Base-by-base conservation (phyloP, 2,888 invertebrate species). In the Brenthis daphne region DNA sequence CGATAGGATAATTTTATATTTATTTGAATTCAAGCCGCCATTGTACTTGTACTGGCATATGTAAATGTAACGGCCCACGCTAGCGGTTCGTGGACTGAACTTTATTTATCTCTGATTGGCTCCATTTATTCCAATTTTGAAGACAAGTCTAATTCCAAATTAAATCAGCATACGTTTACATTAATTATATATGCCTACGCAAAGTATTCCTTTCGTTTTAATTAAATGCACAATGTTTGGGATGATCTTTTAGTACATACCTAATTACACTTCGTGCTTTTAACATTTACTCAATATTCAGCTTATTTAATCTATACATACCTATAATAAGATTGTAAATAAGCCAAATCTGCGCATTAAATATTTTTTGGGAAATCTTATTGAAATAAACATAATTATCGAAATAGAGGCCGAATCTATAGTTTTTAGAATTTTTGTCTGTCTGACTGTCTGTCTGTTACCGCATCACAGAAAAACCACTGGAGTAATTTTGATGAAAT, bases 81-180 rank as follows among this genome's bases (percentile, higher is more conserved):
- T 82, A 84, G 84, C 84, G 83, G 81, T 83, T 82, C 83, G 85
- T 83, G 84, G 88, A 87, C 89, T 84, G 82, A 81, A 82, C 82
- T 89, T 90, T 91, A 89, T 90, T 91, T 91, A 92, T 90, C 89
- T 92, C 88, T 90, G 90, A 92, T 92, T 92, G 89, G 89, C 83
- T 88, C 83, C 85, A 86, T 89, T 87, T 88, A 90, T 90, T 86
- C 85, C 89, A 85, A 83, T 86, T 89, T 87, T 86, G 88, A 88
- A 85, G 89, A 87, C 87, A 87, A 87, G 85, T 87, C 84, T 85
- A 85, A 89, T 90, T 85, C 81, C 79, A 79, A 85, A 83, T 81
- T 83, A 82, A 85, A 83, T 83, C 81, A 80, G 77, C 77, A 76
- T 77, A 78, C 80, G 82, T 82, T 84, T 85, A 84, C 81, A 80